Evolutionary conservation across 2,113 vertebrate genomes (phyloP), one percentile per base, ranked within the genome.

Genomic region (Silurus asotus): DNA sequence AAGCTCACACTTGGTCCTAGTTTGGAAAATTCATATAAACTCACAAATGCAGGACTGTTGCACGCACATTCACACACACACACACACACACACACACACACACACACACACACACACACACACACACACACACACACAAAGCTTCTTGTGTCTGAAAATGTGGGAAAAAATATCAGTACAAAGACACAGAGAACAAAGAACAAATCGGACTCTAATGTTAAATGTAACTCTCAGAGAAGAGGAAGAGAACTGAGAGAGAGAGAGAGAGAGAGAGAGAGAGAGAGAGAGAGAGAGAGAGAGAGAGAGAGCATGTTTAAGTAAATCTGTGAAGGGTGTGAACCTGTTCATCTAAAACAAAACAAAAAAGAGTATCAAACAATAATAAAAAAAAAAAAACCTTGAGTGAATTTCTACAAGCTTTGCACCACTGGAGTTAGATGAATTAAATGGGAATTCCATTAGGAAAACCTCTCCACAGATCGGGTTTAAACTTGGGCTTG

Each of bases 41-140:
- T 74, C 17, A 49, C 45, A 74, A 74, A 45, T 49, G 48, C 11
- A 49, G 23, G 8, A 75, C 3, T 28, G 23, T 23, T n/a, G 23
- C 61, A n/a, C 13, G 10, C 56, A 14, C 56, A 14, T 5, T 58
- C 56, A 4, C 8, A 14, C 56, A 14, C 14, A 14, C 9, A 5
- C 56, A 14, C 56, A 14, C 8, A 14, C 56, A 14, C 56, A 13
- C 56, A 13, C 56, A 3, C 56, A 37, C 25, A 69, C 65, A 69
- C 13, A 37, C 65, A 10, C 69, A 67, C 64, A 67, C 64, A 67
- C 23, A 65, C 28, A 45, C 15, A 28, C 23, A 25, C 49, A 37
- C 53, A 64, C 62, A 56, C 81, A 80, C 78, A 45, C 25, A 58
- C 65, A 86, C 13, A 81, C 14, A 82, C 48, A 53, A 37, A 64